These are phyloP conservation scores for Psilopsiagon aurifrons DNA, from an alignment of 2,113 vertebrate genomes.

Conservation along the genomic window DNA sequence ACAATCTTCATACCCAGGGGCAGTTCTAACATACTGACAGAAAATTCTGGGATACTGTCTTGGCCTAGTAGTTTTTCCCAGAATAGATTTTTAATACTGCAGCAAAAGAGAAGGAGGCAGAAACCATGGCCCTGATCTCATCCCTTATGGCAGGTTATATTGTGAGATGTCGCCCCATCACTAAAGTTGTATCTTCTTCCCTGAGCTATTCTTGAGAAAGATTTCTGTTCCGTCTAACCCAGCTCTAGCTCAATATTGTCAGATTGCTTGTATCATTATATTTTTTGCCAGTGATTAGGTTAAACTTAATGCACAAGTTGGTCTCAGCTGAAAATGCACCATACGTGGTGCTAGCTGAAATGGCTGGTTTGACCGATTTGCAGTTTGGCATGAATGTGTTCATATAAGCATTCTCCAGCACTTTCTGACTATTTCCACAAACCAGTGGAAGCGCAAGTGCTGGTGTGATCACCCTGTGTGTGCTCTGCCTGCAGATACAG, in stretches of 20 bases:
- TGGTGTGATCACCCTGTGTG: background rate
- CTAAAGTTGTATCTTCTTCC: background rate
- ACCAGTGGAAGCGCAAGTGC: background rate
- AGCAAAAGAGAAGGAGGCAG: background rate
- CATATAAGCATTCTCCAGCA: background rate
- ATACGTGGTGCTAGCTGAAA: fast-evolving
- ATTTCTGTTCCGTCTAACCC: background rate
- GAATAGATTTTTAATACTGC: background rate
- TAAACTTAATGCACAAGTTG: background rate
- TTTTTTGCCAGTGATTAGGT: background rate
- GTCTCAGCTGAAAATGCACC: background rate
- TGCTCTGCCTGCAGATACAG: background rate
- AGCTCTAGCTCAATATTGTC: background rate
- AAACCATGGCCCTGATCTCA: background rate
- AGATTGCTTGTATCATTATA: background rate
- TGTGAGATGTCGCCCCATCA: fast-evolving
- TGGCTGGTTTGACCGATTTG: background rate
- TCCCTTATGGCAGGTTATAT: background rate
- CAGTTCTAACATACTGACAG: background rate
- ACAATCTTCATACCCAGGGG: background rate
- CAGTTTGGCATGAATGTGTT: fast-evolving
- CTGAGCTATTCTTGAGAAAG: background rate
- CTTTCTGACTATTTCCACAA: background rate
- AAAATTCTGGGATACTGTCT: background rate
- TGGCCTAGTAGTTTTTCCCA: fast-evolving